Evolutionary conservation across 2,797 vertebrate species (phyloP).

Genomic region (Pangasius mekongensis): DNA sequence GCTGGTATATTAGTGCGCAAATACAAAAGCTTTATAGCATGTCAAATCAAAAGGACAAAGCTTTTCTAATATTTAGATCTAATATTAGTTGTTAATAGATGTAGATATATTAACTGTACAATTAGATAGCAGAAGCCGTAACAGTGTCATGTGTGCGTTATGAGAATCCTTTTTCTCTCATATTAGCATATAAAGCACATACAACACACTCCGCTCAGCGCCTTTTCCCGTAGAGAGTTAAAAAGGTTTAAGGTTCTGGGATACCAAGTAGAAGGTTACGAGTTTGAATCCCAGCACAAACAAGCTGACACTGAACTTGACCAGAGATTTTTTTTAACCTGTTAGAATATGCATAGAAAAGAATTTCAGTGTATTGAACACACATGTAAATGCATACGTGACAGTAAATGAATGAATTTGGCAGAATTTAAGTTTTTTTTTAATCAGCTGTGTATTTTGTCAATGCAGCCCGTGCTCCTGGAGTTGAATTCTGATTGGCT

Average conservation of each 20-base stretch:
- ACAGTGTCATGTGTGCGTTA: neutral
- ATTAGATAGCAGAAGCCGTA: neutral
- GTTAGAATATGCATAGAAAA: neutral
- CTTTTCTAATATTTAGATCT: neutral
- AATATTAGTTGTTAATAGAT: neutral
- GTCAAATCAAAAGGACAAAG: neutral
- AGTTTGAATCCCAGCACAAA: neutral
- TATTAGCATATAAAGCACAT: neutral
- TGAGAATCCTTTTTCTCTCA: neutral
- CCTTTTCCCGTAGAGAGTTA: neutral
- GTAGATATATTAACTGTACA: neutral
- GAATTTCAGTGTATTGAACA: neutral
- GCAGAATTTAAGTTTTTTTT: neutral
- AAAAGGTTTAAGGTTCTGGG: neutral
- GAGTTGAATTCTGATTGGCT: too few relatives aligned
- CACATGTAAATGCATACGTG: neutral
- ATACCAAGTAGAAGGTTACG: neutral
- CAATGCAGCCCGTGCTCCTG: too few relatives aligned
- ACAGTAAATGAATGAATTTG: neutral
- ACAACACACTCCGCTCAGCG: neutral
- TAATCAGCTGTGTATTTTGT: too few relatives aligned
- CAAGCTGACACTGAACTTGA: neutral
- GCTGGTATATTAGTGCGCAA: neutral
- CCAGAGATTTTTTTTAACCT: neutral
- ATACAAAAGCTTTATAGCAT: neutral